Evolutionary conservation across 2,113 vertebrate species (phyloP), one percentile per base, ranked within the genome.

Genomic region (Python bivittatus): DNA sequence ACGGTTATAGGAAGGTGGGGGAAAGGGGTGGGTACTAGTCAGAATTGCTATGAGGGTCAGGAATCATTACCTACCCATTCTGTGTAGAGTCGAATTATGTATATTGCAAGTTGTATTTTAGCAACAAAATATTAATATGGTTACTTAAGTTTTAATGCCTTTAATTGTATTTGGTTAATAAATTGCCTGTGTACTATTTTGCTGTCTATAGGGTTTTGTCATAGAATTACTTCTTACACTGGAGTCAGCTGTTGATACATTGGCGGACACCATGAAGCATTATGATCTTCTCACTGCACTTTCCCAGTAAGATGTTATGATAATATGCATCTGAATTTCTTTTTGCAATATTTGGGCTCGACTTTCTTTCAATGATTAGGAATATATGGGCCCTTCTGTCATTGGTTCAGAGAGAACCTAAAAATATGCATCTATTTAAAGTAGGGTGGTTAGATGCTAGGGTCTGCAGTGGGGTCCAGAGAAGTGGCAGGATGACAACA

Each of bases 201-300:
- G 44, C 6, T 58, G 13, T 60, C n/a, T 90, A 64, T 58, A 99
- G 99, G 99, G 99, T 96, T 99, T 99, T 96, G 99, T 99, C 94
- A 99, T 99, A 93, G 99, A 99, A 97, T 98, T 99, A 38, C 98
- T 99, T 94, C 98, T 99, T 94, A 99, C 99, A 2, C 97, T 99
- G 97, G 99, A 99, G 96, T 98, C 99, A 56, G 99, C 99, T 94
- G 99, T 99, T 86, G 99, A 99, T 97, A 99, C 99, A 0, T 97
- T 99, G 92, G 99, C 99, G 89, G 99, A 99, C 97, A 98, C 98
- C 25, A 98, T 99, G 96, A 99, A 99, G 96, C 99, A 99, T 97
- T 99, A 99, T 56, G 99, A 99, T 96, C 98, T 99, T 91, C 98
- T 99, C 94, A 98, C 98, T 92, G 99, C 98, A 93, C 97, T 99